A percentile compares a stretch with the other conserved stretches of the same genome.
Evolutionary conservation across 2,888 invertebrate genomes (phyloP).

Genomic region (Leptogaster cylindrica): DNA sequence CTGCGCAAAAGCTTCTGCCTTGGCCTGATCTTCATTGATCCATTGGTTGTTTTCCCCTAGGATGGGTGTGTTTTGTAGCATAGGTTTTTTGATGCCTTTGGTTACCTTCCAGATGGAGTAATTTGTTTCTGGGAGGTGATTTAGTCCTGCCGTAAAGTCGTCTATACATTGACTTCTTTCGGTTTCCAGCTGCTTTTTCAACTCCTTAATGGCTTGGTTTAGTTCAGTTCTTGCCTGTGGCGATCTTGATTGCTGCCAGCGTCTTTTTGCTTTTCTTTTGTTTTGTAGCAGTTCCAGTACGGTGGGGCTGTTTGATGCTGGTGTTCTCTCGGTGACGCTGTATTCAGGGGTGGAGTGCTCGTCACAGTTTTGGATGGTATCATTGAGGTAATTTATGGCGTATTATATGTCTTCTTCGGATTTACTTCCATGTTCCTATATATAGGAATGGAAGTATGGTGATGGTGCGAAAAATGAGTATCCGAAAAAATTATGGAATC

Average conservation of each 20-base stretch:
- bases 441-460: no score
- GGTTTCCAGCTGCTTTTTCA: conserved; percentile 11
- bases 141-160: background rate
- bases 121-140: background rate
- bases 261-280: conserved; percentile 15
- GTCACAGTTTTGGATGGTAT: conserved; percentile 6
- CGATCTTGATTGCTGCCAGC: conserved; percentile 1
- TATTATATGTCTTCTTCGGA: conserved; percentile 7
- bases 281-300: conserved; percentile 3
- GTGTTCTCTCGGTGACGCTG: background rate
- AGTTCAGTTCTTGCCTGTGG: conserved; percentile 6
- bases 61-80: conserved; percentile 1
- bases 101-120: conserved; percentile 19
- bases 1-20: conserved; percentile 1
- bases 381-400: background rate
- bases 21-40: conserved; percentile 7
- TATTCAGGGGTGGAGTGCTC: background rate
- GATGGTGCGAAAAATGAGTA: no score
- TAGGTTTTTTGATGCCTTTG: conserved; percentile 28
- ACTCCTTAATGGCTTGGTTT: conserved; percentile 4
- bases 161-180: conserved; percentile 2
- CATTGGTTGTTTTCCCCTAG: background rate
- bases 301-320: background rate
- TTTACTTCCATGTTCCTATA: no score
- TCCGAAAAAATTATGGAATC: no score